A percentile compares a stretch with the other conserved stretches of the same genome.
Evolutionary conservation across 2,888 invertebrate genomes (phyloP).

Genomic region (Apodemia duryi): DNA sequence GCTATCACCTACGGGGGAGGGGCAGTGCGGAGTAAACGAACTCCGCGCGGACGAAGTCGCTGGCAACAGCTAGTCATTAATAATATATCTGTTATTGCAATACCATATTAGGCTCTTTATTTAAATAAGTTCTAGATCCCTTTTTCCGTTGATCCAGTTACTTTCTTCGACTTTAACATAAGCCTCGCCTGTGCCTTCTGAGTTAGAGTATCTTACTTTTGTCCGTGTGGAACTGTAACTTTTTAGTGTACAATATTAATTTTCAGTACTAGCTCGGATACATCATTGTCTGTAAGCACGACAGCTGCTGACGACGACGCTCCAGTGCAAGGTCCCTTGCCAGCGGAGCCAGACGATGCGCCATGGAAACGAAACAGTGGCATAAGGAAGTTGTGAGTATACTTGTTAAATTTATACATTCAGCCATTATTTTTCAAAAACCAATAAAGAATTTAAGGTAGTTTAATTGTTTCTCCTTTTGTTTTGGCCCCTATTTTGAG

Average conservation of each 20-base stretch:
- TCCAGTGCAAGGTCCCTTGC: constrained; percentile 97
- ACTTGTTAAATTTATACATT: constrained; percentile 2
- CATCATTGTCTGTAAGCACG: constrained; percentile 55
- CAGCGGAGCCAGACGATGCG: constrained; percentile 97
- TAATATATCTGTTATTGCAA: too few relatives aligned
- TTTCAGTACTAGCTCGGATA: constrained; percentile 51
- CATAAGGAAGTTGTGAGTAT: constrained; percentile 92
- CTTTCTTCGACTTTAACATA: too few relatives aligned
- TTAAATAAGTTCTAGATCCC: too few relatives aligned
- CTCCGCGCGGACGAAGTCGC: too few relatives aligned
- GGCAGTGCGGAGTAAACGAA: too few relatives aligned
- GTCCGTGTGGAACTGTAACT: too few relatives aligned
- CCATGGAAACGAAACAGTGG: constrained; percentile 96
- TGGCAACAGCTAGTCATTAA: too few relatives aligned
- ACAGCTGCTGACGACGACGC: constrained; percentile 85
- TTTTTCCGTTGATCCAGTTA: not conserved
- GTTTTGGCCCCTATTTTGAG: not conserved
- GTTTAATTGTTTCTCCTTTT: not conserved
- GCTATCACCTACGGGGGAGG: too few relatives aligned
- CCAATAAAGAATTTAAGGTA: not conserved
- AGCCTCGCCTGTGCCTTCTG: not conserved
- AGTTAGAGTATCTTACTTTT: not conserved
- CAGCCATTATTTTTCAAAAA: not conserved
- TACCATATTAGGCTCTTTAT: too few relatives aligned
- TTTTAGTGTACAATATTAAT: not conserved